Evolutionary conservation across 2,888 invertebrate genomes (phyloP), one percentile per base, ranked within the genome.

Genomic region (Sinopyrophorus schimmeli): DNA sequence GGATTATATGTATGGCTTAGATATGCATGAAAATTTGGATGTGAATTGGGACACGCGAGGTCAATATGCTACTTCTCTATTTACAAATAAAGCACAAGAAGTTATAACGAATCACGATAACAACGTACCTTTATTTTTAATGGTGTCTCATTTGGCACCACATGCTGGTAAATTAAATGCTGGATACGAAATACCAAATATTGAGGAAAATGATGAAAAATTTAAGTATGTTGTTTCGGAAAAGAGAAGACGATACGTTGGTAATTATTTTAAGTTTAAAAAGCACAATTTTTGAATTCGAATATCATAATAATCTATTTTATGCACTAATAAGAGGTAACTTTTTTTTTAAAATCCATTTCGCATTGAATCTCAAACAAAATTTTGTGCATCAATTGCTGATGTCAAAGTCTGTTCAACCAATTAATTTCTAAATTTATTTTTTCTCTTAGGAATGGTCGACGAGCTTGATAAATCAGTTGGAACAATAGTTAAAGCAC

Each of bases 401-500:
- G n/a, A n/a, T n/a, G n/a, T n/a, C n/a, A n/a, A n/a, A n/a, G n/a
- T n/a, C n/a, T n/a, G n/a, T n/a, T n/a, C n/a, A n/a, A n/a, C n/a
- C n/a, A n/a, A n/a, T n/a, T n/a, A n/a, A n/a, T n/a, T 17, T 10
- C 16, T 2, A 3, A 9, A 9, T 21, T 35, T 12, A 31, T 39
- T 43, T 47, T 28, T 32, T 42, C 51, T 78, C 77, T 46, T 68
- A 88, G 93, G 89, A 5, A 89, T 94, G 84, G 80, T 93, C 1
- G 83, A 87, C 12, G 86, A 86, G 59, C 74, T 96, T 61, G 96
- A 96, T 67, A 82, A 87, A 47, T 88, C 92, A 23, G 81, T 96
- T 0, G 93, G 92, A 0, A 79, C 82, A 21, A 80, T 95, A 7
- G 77, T 92, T 1, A 68, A 78, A 34, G 82, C 87, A 3, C 73